These are phyloP conservation scores for Pheosia gnoma DNA, from an alignment of 2,888 invertebrate genomes.

Conservation along the genomic window DNA sequence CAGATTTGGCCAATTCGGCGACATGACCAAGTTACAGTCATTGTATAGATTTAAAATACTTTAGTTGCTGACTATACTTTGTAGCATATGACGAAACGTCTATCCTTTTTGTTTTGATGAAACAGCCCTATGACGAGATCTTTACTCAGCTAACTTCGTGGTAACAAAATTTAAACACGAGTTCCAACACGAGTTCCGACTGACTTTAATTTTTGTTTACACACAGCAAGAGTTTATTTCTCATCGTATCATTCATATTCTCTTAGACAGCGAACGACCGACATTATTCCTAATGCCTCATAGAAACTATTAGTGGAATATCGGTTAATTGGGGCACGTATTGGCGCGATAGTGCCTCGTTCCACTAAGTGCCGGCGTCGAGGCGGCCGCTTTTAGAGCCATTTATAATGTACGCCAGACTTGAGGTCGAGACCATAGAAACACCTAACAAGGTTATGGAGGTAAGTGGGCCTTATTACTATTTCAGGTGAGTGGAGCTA, in stretches of 20 bases:
- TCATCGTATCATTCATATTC: neutral
- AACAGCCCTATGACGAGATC: too few relatives aligned
- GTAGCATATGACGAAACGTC: too few relatives aligned
- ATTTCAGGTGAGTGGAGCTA: constrained; percentile 24
- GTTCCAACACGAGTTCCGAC: too few relatives aligned
- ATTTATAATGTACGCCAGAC: constrained; percentile 44
- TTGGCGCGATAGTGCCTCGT: constrained; percentile 25
- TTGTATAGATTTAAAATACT: too few relatives aligned
- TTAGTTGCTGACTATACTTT: too few relatives aligned
- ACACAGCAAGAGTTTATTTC: too few relatives aligned
- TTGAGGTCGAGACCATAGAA: constrained; percentile 24
- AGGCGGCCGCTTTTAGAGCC: constrained; percentile 48
- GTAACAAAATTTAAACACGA: too few relatives aligned
- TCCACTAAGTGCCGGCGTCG: constrained; percentile 44
- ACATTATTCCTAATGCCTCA: constrained; percentile 37
- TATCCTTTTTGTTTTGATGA: too few relatives aligned
- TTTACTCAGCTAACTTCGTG: too few relatives aligned
- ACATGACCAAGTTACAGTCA: too few relatives aligned
- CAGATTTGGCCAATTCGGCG: too few relatives aligned
- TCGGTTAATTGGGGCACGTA: constrained; percentile 48
- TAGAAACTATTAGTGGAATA: constrained; percentile 42
- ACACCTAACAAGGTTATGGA: constrained; percentile 20
- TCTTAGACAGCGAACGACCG: constrained; percentile 18
- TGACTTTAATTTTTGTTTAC: too few relatives aligned
- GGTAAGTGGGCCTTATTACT: constrained; percentile 24